Conservation (phyloP, 2,888 invertebrate species). For the Parasteatoda lunata region DNA sequence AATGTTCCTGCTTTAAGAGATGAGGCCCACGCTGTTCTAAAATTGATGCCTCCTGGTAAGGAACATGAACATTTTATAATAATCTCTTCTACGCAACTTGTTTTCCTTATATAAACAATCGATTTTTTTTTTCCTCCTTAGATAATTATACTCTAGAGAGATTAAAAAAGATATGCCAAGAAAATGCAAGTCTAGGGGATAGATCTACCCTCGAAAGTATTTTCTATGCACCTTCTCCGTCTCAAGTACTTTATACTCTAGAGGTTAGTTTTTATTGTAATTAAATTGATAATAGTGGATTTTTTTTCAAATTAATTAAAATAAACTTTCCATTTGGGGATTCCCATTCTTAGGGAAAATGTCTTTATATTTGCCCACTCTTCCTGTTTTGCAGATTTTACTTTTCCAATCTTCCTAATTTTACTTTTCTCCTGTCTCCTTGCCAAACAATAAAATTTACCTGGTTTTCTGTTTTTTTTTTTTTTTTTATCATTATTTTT, state of each 20-base stretch:
- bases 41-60: conserved; percentile 84
- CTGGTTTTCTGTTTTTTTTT: too few relatives aligned
- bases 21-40: conserved; percentile 85
- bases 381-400: too few relatives aligned
- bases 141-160: conserved; percentile 77
- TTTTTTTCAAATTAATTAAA: background rate
- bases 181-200: conserved; percentile 73
- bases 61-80: too few relatives aligned
- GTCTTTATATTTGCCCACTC: too few relatives aligned
- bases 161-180: conserved; percentile 78
- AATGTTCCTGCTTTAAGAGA: conserved; percentile 87
- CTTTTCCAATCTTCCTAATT: too few relatives aligned
- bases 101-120: background rate
- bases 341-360: too few relatives aligned
- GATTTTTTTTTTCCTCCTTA: conserved; percentile 69
- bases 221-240: conserved; percentile 82
- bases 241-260: conserved; percentile 83
- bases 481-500: too few relatives aligned
- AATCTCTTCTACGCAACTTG: background rate
- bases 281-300: background rate
- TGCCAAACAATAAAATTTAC: too few relatives aligned
- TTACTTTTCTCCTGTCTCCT: too few relatives aligned
- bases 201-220: conserved; percentile 75
- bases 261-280: conserved; percentile 77
- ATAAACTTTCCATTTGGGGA: too few relatives aligned